phyloP scores from a whole-genome alignment of 1,140 invertebrate genomes.

The Metopolophium dirhodum region DNA sequence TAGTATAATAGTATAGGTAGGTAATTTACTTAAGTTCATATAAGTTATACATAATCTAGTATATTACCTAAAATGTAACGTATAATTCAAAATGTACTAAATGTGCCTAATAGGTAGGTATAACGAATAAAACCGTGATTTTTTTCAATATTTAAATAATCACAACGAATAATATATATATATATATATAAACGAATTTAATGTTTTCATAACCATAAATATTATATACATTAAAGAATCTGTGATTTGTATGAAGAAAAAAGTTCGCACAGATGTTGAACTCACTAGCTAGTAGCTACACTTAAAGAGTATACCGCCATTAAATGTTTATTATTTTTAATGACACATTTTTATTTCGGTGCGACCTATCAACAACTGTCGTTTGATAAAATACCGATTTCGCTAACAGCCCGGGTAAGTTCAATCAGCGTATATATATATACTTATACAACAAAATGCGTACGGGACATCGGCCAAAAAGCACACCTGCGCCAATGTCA shows the following conservation, averaged over 20 bases:
- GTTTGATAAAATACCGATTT: constrained; percentile 7
- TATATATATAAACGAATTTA: neutral
- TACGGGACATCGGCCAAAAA: constrained; percentile 40
- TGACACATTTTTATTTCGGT: constrained; percentile 18
- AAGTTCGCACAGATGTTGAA: neutral
- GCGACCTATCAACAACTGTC: neutral
- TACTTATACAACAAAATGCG: constrained; percentile 54
- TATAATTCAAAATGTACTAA: no score
- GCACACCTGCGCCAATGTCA: constrained; percentile 48
- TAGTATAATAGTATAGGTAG: neutral
- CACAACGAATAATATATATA: neutral
- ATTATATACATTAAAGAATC: neutral
- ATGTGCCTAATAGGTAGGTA: no score
- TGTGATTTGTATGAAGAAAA: neutral
- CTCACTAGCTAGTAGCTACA: neutral
- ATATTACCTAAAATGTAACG: no score
- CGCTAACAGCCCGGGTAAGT: constrained; percentile 2
- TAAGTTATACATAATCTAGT: neutral
- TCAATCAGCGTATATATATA: constrained; percentile 8
- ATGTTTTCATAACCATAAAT: neutral
- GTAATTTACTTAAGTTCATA: neutral
- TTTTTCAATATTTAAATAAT: neutral
- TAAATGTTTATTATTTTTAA: constrained; percentile 1
- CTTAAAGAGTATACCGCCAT: neutral
- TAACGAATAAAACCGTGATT: no score